Evolutionary conservation across 2,797 vertebrate species (phyloP), one percentile per base, ranked within the genome.

Genomic region (Rhinogobio ventralis): DNA sequence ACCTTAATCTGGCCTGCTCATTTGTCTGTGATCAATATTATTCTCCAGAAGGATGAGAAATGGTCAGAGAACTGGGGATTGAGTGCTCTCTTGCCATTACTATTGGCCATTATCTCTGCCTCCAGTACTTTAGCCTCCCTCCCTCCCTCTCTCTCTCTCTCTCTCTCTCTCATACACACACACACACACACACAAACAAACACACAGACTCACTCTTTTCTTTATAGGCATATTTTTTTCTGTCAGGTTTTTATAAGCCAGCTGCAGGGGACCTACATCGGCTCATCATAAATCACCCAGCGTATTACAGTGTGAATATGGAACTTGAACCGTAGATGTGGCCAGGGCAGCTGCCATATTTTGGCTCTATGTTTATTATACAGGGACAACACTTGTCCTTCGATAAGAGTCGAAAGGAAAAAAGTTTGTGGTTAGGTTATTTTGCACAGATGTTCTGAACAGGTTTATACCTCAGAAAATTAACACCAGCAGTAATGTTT

Each of bases 211-310:
- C 83, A 64, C 51, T 62, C 77, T 79, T 62, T 83, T 67, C 45
- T 82, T 49, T 45, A 83, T 60, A 76, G 46, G 77, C 86, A 86
- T 75, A 39, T 60, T 79, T 80, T 46, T 87, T 88, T 88, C 66
- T 71, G 69, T 85, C 60, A 25, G 79, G 53, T 64, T 89, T 85
- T 88, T 88, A 81, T 88, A 88, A 87, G 83, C 87, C 84, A 88
- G 88, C 89, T 87, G 85, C 86, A 81, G 45, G 66, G 71, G 81
- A 81, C 79, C 73, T 79, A 67, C 39, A 79, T 55, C 13, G 67
- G 46, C 36, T 84, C 39, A 64, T 28, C 49, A 86, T 86, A 88
- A 88, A 87, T 88, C 87, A 87, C 42, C 83, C 62, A 76, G 15
- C 28, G 20, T 53, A 84, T 79, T 81, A 86, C 73, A 82, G 51